A percentile compares a stretch with the other conserved stretches of the same genome.
phyloP scores from a whole-genome alignment of 2,113 vertebrate species.

The Climacteris rufus region DNA sequence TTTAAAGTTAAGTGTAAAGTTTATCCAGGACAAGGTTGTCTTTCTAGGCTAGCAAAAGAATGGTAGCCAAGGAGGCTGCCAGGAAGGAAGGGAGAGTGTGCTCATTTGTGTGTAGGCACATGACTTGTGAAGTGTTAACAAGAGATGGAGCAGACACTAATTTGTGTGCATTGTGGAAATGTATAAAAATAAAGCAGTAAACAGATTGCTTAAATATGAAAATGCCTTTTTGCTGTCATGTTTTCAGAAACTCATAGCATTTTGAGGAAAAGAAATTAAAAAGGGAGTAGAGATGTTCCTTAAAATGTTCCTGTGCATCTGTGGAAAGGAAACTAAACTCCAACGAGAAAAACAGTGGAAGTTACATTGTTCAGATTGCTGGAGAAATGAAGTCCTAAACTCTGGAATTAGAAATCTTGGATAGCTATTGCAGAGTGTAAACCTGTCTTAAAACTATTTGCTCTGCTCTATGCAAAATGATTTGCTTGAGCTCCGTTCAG shows the following conservation, averaged over 20 bases:
- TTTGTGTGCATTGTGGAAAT: background rate
- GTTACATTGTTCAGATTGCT: background rate
- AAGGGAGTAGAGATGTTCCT: background rate
- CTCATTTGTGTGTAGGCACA: background rate
- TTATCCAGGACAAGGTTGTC: background rate
- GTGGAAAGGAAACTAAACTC: background rate
- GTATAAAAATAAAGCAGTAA: background rate
- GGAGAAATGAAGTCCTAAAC: background rate
- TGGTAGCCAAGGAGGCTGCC: background rate
- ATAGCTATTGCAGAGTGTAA: background rate
- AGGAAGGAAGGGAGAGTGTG: background rate
- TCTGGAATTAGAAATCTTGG: background rate
- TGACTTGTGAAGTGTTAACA: background rate
- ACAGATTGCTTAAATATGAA: background rate
- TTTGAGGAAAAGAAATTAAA: background rate
- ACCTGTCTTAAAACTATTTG: background rate
- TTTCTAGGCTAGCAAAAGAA: background rate
- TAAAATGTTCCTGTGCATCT: background rate
- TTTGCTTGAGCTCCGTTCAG: background rate
- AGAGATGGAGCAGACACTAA: background rate
- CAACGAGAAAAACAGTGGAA: background rate
- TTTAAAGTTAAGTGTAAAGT: background rate
- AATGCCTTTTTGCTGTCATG: background rate
- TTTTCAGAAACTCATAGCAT: background rate
- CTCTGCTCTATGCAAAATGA: background rate